A percentile compares a stretch with the other conserved stretches of the same genome.
These are phyloP conservation scores for Geothlypis trichas DNA, from an alignment of 2,113 vertebrate genomes.

Conservation along the genomic window DNA sequence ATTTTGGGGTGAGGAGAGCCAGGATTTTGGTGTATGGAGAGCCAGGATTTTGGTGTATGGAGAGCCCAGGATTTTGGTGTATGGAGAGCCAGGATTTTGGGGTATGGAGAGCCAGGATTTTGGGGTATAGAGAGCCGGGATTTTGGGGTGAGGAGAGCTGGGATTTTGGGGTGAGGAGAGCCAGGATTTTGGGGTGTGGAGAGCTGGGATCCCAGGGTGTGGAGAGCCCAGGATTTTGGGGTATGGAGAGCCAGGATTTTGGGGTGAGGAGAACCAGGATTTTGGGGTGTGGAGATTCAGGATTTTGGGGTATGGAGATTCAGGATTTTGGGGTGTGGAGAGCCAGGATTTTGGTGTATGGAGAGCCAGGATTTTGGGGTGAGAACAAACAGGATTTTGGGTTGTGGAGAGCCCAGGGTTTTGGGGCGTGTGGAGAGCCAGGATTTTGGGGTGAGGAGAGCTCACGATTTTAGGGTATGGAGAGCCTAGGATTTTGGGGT, in stretches of 20 bases:
- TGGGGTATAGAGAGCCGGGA: not conserved
- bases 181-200: rapidly evolving
- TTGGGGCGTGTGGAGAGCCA: too few relatives aligned
- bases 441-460: too few relatives aligned
- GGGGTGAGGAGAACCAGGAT: too few relatives aligned
- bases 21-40: not conserved
- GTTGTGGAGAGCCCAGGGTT: not conserved
- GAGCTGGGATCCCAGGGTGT: not conserved
- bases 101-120: rapidly evolving
- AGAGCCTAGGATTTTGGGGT: too few relatives aligned
- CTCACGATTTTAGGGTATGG: not conserved
- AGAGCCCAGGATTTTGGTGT: not conserved
- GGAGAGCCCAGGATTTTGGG: not conserved
- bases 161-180: not conserved
- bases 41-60: too few relatives aligned
- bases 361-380: too few relatives aligned
- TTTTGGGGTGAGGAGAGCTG: not conserved
- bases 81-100: not conserved
- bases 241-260: not conserved
- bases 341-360: not conserved
- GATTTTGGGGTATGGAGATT: not conserved
- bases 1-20: not conserved
- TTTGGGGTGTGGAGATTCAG: too few relatives aligned
- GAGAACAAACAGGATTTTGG: not conserved
- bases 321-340: not conserved